phyloP scores from a whole-genome alignment of 2,797 vertebrate genomes.

The Lateolabrax maculatus region DNA sequence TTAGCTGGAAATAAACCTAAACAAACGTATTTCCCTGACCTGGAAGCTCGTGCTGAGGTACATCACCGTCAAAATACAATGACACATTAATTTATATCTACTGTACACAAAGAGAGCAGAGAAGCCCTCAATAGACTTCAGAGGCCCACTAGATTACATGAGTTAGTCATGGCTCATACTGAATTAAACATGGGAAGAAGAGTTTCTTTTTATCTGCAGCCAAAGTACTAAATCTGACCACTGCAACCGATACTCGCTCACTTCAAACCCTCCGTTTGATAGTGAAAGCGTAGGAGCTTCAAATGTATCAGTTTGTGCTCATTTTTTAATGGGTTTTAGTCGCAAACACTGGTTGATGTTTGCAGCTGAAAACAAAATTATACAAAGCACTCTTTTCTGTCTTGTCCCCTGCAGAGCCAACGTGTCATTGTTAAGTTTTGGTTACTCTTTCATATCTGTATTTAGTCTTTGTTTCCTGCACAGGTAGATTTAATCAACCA shows the following conservation, averaged over 20 bases:
- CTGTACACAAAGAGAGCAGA: slow-evolving; percentile 50
- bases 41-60: slow-evolving; percentile 32
- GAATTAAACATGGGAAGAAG: slow-evolving; percentile 81
- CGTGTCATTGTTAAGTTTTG: slow-evolving; percentile 14
- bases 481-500: slow-evolving; percentile 63
- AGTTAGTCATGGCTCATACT: slow-evolving; percentile 82
- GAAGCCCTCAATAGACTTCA: slow-evolving; percentile 62
- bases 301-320: slow-evolving; percentile 74
- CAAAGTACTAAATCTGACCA: slow-evolving; percentile 82
- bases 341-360: slow-evolving; percentile 61
- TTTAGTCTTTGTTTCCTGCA: slow-evolving; percentile 54
- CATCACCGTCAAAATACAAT: slow-evolving; percentile 39
- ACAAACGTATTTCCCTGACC: slow-evolving; percentile 42
- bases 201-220: slow-evolving; percentile 82
- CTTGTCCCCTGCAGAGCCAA: slow-evolving; percentile 42
- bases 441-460: slow-evolving; percentile 34
- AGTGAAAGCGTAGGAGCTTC: slow-evolving; percentile 67
- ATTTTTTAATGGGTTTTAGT: slow-evolving; percentile 61
- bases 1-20: slow-evolving; percentile 62
- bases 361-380: slow-evolving; percentile 45
- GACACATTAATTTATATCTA: slow-evolving; percentile 54
- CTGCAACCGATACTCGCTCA: slow-evolving; percentile 73
- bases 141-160: slow-evolving; percentile 72
- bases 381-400: slow-evolving; percentile 27
- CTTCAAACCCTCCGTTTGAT: slow-evolving; percentile 81